Conservation (phyloP, 2,888 invertebrate genomes). For the Lycaena phlaeas region DNA sequence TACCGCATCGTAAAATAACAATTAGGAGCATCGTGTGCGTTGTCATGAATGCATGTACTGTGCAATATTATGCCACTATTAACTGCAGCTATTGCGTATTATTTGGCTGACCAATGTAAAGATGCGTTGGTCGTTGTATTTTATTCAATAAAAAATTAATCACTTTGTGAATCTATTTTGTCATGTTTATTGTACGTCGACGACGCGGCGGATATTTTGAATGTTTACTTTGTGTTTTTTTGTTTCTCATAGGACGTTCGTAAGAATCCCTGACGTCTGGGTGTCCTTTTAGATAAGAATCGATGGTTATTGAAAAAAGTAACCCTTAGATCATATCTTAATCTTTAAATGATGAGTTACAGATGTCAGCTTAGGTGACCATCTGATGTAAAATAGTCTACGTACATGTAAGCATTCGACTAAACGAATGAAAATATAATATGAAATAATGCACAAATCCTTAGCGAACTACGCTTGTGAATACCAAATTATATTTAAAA, state of each 20-base stretch:
- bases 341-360: constrained; percentile 34
- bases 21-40: no score
- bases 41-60: no score
- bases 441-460: neutral
- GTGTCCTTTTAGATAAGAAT: constrained; percentile 40
- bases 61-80: no score
- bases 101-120: no score
- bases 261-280: constrained; percentile 26
- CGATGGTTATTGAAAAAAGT: constrained; percentile 37
- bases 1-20: no score
- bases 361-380: constrained; percentile 8
- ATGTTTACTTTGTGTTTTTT: constrained; percentile 41
- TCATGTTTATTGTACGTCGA: neutral
- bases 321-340: constrained; percentile 35
- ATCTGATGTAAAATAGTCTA: neutral
- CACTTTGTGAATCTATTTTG: constrained; percentile 1
- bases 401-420: no score
- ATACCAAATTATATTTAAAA: no score
- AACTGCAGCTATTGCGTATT: no score
- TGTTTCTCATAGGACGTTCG: constrained; percentile 24
- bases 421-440: neutral
- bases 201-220: constrained; percentile 28
- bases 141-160: no score
- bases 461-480: no score
- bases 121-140: no score